phyloP scores from a whole-genome alignment of 2,888 invertebrate genomes.

The Lochmaea crataegi region DNA sequence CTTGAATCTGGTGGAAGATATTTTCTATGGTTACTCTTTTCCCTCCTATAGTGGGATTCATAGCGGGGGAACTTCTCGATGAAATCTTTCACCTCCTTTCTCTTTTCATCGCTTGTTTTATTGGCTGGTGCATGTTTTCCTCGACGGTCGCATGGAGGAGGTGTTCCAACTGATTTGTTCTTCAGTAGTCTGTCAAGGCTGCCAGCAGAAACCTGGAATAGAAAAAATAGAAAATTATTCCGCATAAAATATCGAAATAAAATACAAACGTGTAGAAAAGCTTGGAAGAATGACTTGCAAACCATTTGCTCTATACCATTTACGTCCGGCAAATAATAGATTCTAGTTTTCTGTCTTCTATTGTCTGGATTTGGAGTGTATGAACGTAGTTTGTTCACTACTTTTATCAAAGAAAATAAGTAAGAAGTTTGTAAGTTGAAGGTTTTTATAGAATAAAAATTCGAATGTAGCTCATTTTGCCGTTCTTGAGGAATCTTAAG shows the following conservation, averaged over 20 bases:
- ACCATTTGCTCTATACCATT: constrained; percentile 31
- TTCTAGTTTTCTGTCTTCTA: constrained; percentile 40
- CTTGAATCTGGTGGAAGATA: too few species aligned
- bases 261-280: too few species aligned
- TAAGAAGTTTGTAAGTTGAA: too few species aligned
- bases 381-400: constrained; percentile 11
- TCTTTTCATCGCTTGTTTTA: not conserved
- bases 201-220: constrained; percentile 38
- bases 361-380: constrained; percentile 35
- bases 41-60: too few species aligned
- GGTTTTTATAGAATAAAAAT: too few species aligned
- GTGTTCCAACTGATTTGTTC: constrained; percentile 33
- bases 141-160: constrained; percentile 34
- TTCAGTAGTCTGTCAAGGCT: constrained; percentile 39
- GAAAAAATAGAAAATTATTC: constrained; percentile 21
- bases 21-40: too few species aligned
- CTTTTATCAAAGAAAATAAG: too few species aligned
- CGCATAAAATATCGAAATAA: too few species aligned
- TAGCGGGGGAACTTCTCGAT: too few species aligned
- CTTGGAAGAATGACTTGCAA: constrained; percentile 38
- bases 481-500: too few species aligned
- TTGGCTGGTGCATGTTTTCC: constrained; percentile 38
- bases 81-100: too few species aligned
- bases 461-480: too few species aligned
- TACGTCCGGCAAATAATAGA: constrained; percentile 39